These are phyloP conservation scores for Macrotus californicus DNA, from an alignment of 2,113 vertebrate genomes.

Conservation along the genomic window DNA sequence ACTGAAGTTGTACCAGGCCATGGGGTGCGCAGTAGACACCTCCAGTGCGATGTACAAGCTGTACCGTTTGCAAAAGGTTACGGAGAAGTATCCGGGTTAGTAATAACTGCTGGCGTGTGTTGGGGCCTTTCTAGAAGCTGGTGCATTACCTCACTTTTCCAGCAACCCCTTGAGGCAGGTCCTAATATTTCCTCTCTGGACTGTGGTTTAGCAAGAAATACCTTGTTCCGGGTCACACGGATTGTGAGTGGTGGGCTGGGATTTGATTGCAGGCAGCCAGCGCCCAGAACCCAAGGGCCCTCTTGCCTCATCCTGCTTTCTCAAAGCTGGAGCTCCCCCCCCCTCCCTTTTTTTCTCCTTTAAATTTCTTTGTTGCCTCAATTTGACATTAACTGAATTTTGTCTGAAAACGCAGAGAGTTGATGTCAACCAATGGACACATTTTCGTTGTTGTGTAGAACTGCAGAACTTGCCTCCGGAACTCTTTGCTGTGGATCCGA, in stretches of 20 bases:
- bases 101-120: not conserved
- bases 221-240: not conserved
- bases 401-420: not conserved
- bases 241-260: not conserved
- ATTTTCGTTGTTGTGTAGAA: constrained; percentile 77
- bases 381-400: constrained; percentile 9
- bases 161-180: not conserved
- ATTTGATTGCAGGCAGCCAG: not conserved
- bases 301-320: not conserved
- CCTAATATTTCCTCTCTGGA: not conserved
- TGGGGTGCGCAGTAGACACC: constrained; percentile 87
- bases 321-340: not conserved
- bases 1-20: constrained; percentile 87
- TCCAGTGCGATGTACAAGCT: constrained; percentile 88
- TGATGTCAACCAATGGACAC: not conserved
- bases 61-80: constrained; percentile 88
- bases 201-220: not conserved
- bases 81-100: constrained; percentile 87
- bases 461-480: constrained; percentile 87
- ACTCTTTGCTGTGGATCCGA: constrained; percentile 91
- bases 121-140: not conserved
- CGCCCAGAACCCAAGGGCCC: not conserved
- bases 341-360: not conserved
- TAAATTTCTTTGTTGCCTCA: not conserved
- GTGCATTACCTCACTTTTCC: not conserved